A percentile compares a stretch with the other conserved stretches of the same genome.
phyloP scores from a whole-genome alignment of 2,113 vertebrate species.

The Alexandromys fortis region DNA sequence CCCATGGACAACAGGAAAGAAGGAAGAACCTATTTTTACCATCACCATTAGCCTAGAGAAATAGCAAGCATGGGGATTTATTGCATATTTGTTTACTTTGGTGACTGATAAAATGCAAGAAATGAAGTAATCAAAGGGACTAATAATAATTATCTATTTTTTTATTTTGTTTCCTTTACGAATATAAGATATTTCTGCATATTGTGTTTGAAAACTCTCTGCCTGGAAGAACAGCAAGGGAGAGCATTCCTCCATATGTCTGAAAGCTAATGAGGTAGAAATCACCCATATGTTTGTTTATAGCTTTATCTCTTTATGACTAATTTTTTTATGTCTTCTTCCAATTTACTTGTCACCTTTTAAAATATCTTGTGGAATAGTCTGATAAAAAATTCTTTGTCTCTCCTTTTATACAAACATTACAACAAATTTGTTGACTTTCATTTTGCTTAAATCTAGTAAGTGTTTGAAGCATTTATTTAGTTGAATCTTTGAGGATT shows the following conservation, averaged over 20 bases:
- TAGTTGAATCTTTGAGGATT: not conserved
- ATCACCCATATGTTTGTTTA: constrained; percentile 56
- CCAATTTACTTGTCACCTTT: constrained; percentile 5
- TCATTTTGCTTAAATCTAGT: constrained; percentile 22
- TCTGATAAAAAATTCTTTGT: not conserved
- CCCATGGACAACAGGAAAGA: not conserved
- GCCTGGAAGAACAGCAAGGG: not conserved
- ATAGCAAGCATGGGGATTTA: not conserved
- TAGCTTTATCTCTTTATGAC: not conserved
- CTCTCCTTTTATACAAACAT: constrained; percentile 1
- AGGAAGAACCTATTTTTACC: not conserved
- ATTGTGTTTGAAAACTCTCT: constrained; percentile 33
- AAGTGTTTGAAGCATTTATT: not conserved
- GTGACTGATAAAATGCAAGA: not conserved
- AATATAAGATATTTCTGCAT: not conserved
- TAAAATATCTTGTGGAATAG: not conserved
- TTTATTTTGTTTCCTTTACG: not conserved
- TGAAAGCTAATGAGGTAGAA: constrained; percentile 61
- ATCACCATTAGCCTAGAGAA: not conserved
- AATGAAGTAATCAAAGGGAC: not conserved
- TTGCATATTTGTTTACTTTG: not conserved
- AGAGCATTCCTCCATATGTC: constrained; percentile 23
- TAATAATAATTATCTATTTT: not conserved
- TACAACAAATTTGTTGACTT: constrained; percentile 20
- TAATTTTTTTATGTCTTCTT: not conserved